Conservation (phyloP, 2,113 vertebrate species). For the Campylomormyrus numenius region DNA sequence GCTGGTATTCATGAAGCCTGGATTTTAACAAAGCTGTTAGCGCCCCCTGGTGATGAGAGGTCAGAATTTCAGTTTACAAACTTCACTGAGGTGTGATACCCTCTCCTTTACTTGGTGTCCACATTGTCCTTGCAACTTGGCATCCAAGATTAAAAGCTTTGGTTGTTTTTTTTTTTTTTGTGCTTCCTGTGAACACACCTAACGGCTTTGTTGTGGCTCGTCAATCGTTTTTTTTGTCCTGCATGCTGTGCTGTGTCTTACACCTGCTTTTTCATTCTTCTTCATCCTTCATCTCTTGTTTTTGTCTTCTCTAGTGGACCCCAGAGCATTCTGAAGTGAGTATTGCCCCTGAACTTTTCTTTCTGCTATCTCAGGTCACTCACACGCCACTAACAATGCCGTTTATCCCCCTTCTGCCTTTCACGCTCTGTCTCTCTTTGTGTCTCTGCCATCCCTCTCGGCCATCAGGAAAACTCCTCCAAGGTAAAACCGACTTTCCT, state of each 20-base stretch:
- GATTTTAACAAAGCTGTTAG: background rate
- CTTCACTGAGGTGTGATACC: background rate
- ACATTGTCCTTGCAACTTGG: background rate
- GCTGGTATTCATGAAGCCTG: background rate
- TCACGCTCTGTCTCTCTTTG: background rate
- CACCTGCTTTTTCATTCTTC: background rate
- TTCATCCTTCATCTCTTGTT: slow-evolving; percentile 3
- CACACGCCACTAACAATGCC: background rate
- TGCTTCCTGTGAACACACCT: background rate
- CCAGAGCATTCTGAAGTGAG: slow-evolving; percentile 58
- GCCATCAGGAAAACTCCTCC: background rate
- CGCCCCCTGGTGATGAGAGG: slow-evolving; percentile 41
- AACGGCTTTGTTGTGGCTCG: background rate
- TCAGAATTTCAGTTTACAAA: background rate
- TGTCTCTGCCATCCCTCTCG: background rate
- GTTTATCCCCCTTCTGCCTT: background rate
- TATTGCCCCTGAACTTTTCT: background rate
- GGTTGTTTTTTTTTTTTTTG: background rate
- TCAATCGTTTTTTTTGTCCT: background rate
- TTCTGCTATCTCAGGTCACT: background rate
- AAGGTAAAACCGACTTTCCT: background rate
- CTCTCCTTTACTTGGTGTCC: background rate
- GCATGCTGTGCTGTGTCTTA: background rate
- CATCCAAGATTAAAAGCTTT: background rate
- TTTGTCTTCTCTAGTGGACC: slow-evolving; percentile 46